Base-by-base conservation (phyloP, 2,113 vertebrate species). In the Poicephalus meyeri region DNA sequence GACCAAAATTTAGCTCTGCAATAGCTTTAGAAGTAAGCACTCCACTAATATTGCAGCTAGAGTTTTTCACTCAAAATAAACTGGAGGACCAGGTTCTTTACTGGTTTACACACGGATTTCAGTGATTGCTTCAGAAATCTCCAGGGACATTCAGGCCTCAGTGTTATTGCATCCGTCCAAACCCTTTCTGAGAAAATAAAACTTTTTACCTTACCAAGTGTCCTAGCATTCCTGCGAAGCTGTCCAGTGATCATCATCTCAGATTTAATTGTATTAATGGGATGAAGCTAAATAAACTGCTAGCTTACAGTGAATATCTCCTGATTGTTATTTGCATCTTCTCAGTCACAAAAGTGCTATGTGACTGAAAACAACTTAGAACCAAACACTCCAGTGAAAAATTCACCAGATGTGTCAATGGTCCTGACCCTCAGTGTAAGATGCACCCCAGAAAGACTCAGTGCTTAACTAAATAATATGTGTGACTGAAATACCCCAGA, bases 381-480 rank as follows among this genome's bases (percentile, higher is more conserved):
- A 50, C 28, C 33, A 63, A 86, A 86, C 15, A 50, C 37, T 77
- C 21, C 15, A 41, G n/a, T 28, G 61, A 70, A 83, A 52, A 77
- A 63, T 6, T 66, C 58, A 65, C 24, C 26, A 72, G 18, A 23
- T 26, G 14, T 28, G 9, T 64, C 71, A 82, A 41, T 55, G 10
- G 18, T 56, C 87, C 76, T 91, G 70, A 79, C 9, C 6, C 18
- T 6, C 56, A 50, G 11, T 1, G 1, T 35, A 76, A 68, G 58
- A 71, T 26, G 25, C 39, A 72, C 6, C 52, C 12, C 47, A 77
- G 56, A 76, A 74, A 35, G 52, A 77, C 66, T 86, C 58, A 15
- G 37, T 63, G 88, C 56, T 28, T 66, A 88, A 91, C 79, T 78
- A 94, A 93, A 91, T 96, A 60, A 46, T 91, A 94, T 50, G 53